Evolutionary conservation across 2,113 vertebrate species (phyloP), one percentile per base, ranked within the genome.

Genomic region (Rhodinocichla rosea): DNA sequence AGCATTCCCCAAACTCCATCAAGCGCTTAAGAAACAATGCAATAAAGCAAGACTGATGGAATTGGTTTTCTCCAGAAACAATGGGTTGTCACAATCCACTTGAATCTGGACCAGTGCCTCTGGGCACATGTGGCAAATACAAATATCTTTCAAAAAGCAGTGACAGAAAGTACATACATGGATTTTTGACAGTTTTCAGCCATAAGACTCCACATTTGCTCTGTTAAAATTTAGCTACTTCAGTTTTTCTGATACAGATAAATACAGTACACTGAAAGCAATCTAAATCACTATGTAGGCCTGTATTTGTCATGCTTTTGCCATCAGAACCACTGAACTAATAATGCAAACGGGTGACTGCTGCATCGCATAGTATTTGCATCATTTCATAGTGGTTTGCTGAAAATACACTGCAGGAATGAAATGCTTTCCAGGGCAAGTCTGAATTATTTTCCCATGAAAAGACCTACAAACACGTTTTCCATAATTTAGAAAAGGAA

Each of bases 31-130:
- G 37, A 93, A 91, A 63, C 87, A 90, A 92, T 21, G 33, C 52
- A 89, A 80, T 68, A 83, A 78, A 90, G 71, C 50, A 81, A 86
- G 76, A 50, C 28, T 90, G 68, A 94, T 92, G 82, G 85, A 94
- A 83, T 12, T 90, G 90, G 40, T 96, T 93, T 90, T 62, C 71
- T 90, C 60, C 11, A 23, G 30, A 93, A 60, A 95, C 71, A 92
- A 90, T 14, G 42, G 52, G 37, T 24, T 80, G 83, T 75, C 68
- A 90, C 75, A 95, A 74, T 23, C 42, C 71, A 59, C 67, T 52
- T 67, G 63, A 73, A 83, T 70, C 60, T 56, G 67, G 60, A 95
- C 10, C 32, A 62, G 10, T 47, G 83, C 81, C 87, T 89, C 83
- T 44, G 60, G 74, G 75, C 64, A 90, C 47, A 39, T 7, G 60